Evolutionary conservation across 2,888 invertebrate species (phyloP), one percentile per base, ranked within the genome.

Genomic region (Parelbella ahira): DNA sequence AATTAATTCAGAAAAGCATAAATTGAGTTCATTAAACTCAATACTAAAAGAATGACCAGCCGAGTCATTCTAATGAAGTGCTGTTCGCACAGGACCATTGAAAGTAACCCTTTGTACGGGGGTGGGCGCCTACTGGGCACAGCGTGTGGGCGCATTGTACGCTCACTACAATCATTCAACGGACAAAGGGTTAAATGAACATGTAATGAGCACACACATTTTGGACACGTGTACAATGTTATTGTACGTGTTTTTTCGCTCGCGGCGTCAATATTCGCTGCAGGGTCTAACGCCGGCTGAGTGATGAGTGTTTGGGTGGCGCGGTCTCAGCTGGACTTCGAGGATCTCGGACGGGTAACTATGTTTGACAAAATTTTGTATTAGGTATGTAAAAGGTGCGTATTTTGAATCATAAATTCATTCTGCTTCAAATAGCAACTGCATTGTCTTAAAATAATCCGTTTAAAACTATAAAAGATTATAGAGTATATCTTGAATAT

Each of bases 181-280:
- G 54, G 47, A 56, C 56, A 52, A 57, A 58, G 67, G 54, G 54
- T 53, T 58, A 60, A 68, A 69, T 68, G 75, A 74, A 72, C 67
- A 59, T 68, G 67, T 68, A 54, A 70, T 70, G 71, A 76, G 75
- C 74, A 76, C 76, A 63, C 75, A 69, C 62, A 57, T 51, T 58
- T 56, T 50, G 47, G 66, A 65, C 72, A 64, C 69, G 72, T 56
- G 73, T 54, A 32, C 50, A 47, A 34, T 51, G 47, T 48, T 48
- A 51, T 54, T 56, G 52, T 48, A 36, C 43, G 27, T 49, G 44
- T 50, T 46, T 39, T 48, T 38, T 25, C 44, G 47, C 50, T 37
- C 23, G 44, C 39, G 48, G 54, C 51, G 44, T 43, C 67, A 70
- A 70, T 71, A 72, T 62, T 63, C 42, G 7, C 30, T 49, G 61